Evolutionary conservation across 2,113 vertebrate species (phyloP), one percentile per base, ranked within the genome.

Genomic region (Ursus arctos): DNA sequence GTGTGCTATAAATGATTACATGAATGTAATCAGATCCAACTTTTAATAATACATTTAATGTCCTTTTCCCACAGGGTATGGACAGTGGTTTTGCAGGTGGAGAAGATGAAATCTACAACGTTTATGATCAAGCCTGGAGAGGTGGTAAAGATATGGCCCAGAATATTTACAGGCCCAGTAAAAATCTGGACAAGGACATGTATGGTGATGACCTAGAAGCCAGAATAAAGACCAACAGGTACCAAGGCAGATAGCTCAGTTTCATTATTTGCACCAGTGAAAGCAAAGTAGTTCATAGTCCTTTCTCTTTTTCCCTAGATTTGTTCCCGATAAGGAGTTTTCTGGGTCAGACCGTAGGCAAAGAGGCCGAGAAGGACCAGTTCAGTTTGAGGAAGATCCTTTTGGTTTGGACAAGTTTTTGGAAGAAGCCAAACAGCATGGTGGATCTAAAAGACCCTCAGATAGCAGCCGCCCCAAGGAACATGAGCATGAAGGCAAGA

Each of bases 391-490:
- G 95, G 99, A 99, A 96, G 99, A 99, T 99, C 99, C 99, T 8
- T 99, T 99, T 79, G 99, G 99, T 98, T 99, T 99, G 99, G 99
- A 99, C 98, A 99, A 99, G 98, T 99, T 99, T 99, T 99, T 99
- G 99, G 99, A 99, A 98, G 99, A 99, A 98, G 99, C 99, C 57
- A 99, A 99, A 98, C 99, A 99, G 97, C 99, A 99, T 0, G 99
- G 99, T 26, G 99, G 99, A 72, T 99, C 99, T 80, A 99, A 99
- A 98, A 99, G 99, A 96, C 99, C 99, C 0, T 99, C 99, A 0
- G 99, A 99, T 61, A 99, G 99, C 98, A 99, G 99, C 91, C 99
- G 99, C 74, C 99, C 99, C 7, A 99, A 99, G 98, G 99, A 99
- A 95, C 99, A 99, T 1, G 99, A 99, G 97, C 99, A 99, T 11